phyloP scores from a whole-genome alignment of 2,113 vertebrate species.

The Stegostoma tigrinum region DNA sequence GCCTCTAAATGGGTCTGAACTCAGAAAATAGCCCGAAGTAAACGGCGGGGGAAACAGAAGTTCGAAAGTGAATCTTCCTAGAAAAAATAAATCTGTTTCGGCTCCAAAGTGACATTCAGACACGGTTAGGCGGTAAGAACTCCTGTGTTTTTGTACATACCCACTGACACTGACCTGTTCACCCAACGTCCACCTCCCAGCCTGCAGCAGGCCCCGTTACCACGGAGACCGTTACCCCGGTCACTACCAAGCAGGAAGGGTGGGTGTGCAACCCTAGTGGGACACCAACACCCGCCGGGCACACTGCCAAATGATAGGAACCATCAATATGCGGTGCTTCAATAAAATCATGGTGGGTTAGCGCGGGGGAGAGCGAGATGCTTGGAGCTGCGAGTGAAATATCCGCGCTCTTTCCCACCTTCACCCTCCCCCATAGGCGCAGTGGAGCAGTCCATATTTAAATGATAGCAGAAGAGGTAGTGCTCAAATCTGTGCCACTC shows the following conservation, averaged over 20 bases:
- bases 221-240: background rate
- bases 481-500: too few species aligned
- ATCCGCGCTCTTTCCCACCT: background rate
- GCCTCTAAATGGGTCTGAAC: background rate
- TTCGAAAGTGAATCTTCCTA: background rate
- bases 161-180: too few species aligned
- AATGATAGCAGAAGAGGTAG: background rate
- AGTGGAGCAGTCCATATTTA: constrained; percentile 32
- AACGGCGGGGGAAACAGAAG: background rate
- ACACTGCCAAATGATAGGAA: background rate
- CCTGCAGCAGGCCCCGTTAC: background rate
- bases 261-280: too few species aligned
- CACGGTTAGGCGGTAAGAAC: too few species aligned
- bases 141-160: too few species aligned
- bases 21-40: background rate
- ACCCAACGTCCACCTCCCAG: background rate
- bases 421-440: background rate
- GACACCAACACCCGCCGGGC: background rate
- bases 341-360: background rate
- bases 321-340: too few species aligned
- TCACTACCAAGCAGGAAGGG: background rate
- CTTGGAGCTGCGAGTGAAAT: background rate
- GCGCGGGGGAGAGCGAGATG: background rate
- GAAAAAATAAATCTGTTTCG: background rate
- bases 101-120: too few species aligned